Percentiles rank a stretch among this genome's conserved stretches.
These are phyloP conservation scores for Okamejei kenojei DNA, from an alignment of 2,797 vertebrate species.

Conservation along the genomic window DNA sequence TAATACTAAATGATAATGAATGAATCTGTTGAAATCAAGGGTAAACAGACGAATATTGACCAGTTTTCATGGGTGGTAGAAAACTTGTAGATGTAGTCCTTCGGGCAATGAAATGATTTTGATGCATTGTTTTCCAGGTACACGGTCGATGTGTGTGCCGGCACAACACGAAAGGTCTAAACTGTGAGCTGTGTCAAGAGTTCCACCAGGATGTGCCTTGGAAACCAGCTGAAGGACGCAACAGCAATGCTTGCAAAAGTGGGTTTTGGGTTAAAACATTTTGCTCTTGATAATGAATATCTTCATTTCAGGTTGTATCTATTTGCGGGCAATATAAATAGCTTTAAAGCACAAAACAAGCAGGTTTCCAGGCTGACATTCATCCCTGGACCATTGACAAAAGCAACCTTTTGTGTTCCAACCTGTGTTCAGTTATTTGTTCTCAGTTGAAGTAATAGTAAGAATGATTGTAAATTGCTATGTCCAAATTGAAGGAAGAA, in stretches of 20 bases:
- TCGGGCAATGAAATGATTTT: not conserved
- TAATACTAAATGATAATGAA: not conserved
- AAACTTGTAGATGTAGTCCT: not conserved
- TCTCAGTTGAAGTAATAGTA: not conserved
- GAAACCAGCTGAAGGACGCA: conserved; percentile 86
- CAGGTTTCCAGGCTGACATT: not conserved
- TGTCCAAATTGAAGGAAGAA: not conserved
- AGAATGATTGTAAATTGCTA: not conserved
- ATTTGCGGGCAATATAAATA: not conserved
- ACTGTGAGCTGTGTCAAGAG: conserved; percentile 86
- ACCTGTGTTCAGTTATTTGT: no score
- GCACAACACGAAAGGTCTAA: conserved; percentile 89
- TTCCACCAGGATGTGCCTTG: conserved; percentile 90
- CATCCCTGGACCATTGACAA: not conserved
- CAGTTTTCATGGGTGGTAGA: not conserved
- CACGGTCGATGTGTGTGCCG: conserved; percentile 94
- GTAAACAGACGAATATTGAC: not conserved
- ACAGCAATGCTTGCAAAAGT: conserved; percentile 92
- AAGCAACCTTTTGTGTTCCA: not conserved
- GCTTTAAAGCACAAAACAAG: not conserved
- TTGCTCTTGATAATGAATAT: not conserved
- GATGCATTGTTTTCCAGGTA: conserved; percentile 61
- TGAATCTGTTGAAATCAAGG: not conserved
- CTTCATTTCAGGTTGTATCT: not conserved
- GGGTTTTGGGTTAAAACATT: conserved; percentile 48